phyloP scores from a whole-genome alignment of 2,888 invertebrate genomes.

The Tenthredo amoena region DNA sequence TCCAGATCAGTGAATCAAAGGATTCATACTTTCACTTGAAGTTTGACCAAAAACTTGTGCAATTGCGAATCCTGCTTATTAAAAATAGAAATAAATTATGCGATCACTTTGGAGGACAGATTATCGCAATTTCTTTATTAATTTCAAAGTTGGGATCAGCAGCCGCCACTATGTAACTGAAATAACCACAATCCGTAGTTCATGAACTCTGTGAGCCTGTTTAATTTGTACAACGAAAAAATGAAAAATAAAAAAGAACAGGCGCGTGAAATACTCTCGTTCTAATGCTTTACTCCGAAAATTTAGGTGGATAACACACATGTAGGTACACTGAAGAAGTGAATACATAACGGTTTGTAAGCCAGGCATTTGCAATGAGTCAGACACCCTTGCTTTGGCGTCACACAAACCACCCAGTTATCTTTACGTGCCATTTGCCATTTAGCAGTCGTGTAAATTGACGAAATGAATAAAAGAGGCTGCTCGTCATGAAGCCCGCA shows the following conservation, averaged over 20 bases:
- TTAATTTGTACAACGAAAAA: background rate
- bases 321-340: background rate
- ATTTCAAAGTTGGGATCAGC: background rate
- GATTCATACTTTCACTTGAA: background rate
- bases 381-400: conserved; percentile 7
- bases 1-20: background rate
- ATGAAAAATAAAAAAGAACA: background rate
- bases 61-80: background rate
- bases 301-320: background rate
- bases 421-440: conserved; percentile 27
- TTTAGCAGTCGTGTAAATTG: conserved; percentile 30
- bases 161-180: background rate
- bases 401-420: conserved; percentile 14
- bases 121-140: background rate
- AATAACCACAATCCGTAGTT: background rate
- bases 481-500: background rate
- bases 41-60: background rate
- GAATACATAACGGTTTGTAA: background rate
- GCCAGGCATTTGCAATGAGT: background rate
- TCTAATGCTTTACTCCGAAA: background rate
- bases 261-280: background rate
- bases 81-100: background rate
- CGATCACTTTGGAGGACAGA: background rate
- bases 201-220: background rate
- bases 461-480: conserved; percentile 26